Evolutionary conservation across 2,888 invertebrate genomes (phyloP), one percentile per base, ranked within the genome.

Genomic region (Eupithecia inturbata): DNA sequence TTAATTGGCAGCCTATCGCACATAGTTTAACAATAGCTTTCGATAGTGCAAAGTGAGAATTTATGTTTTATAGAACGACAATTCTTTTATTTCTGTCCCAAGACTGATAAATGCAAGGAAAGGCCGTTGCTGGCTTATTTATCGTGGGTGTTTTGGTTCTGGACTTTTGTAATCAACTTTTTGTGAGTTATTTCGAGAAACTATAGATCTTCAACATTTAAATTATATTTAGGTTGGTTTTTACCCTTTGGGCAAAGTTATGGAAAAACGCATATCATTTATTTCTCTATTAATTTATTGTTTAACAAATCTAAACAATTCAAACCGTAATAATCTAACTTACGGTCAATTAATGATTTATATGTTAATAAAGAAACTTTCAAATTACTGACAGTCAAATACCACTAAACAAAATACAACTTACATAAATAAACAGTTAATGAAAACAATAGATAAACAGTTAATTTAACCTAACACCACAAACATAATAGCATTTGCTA

Each of bases 31-130:
- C 92, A 92, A 90, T 88, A 83, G 87, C 81, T 22, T 76, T 79
- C 87, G 90, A 91, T 88, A 84, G 83, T 73, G 76, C 70, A 90
- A 91, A 93, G 92, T 92, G 92, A 91, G 86, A 91, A 92, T 91
- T 89, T 91, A 91, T 92, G 92, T 92, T 89, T 86, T 84, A 60
- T 70, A 70, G 68, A 68, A 60, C 70, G 60, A 71, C 45, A 81
- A 82, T 81, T 75, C 74, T 75, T 80, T 79, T 78, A 77, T 78
- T 80, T 77, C 62, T 75, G 69, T 73, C 73, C 68, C 76, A 73
- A 45, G 72, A 41, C 72, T 75, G 45, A 78, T 77, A 71, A 74
- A 77, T 76, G 77, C 78, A 74, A 67, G 77, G 70, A 75, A 76
- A 77, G 67, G 68, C 74, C 74, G 72, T 71, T 71, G 72, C 62